phyloP scores from a whole-genome alignment of 2,113 vertebrate genomes.

The Petromus typicus region DNA sequence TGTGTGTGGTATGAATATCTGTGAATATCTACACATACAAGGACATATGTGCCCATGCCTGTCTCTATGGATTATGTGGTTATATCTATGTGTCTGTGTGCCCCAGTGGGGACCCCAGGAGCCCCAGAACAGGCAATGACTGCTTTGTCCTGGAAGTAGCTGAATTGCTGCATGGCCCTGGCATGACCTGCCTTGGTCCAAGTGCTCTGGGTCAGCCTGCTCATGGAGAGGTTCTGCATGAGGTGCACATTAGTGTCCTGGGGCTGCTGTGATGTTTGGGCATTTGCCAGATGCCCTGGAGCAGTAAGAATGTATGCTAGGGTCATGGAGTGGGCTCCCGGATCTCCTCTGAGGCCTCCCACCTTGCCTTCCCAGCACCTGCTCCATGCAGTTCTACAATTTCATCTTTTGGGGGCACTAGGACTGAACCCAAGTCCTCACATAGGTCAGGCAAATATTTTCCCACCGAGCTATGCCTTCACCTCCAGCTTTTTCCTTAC shows the following conservation, averaged over 20 bases:
- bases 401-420: background rate
- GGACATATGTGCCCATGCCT: background rate
- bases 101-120: too few species aligned
- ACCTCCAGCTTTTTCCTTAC: background rate
- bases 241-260: too few species aligned
- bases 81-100: background rate
- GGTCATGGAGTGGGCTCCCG: background rate
- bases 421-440: background rate
- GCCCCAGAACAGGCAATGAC: too few species aligned
- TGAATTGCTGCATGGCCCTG: too few species aligned
- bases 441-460: background rate
- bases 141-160: background rate
- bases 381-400: background rate
- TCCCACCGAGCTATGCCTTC: background rate
- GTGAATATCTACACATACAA: too few species aligned
- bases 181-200: background rate
- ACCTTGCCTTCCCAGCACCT: accelerated
- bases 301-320: background rate
- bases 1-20: background rate
- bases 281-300: background rate
- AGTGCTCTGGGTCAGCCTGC: background rate
- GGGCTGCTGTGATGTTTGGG: background rate
- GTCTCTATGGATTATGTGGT: background rate
- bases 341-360: background rate
- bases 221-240: background rate